Base-by-base conservation (phyloP, 2,113 vertebrate species). In the Labeo rohita region DNA sequence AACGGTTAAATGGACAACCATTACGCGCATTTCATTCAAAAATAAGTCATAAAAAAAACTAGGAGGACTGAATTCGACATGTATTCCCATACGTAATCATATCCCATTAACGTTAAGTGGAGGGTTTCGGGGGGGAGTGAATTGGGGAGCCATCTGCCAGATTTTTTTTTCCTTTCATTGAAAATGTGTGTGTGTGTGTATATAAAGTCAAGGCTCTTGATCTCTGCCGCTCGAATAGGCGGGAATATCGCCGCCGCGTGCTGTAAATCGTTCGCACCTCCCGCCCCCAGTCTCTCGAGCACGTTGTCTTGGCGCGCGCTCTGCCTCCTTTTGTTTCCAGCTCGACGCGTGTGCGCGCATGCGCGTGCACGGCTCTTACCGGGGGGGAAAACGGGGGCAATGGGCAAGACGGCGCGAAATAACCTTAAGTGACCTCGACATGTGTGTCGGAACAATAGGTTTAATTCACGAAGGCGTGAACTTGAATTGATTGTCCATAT, bases 281-380 rank as follows among this genome's bases (percentile, higher is more conserved):
- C 34, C 84, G 77, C 78, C 84, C 74, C 75, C 79, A 65, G 80
- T 84, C 61, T 80, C 79, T 11, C 13, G 86, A 49, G 87, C 78
- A 84, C 56, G 84, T 72, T 83, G 16, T 23, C 45, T 56, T 23
- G 23, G 61, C 23, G 77, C 63, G 85, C 70, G 68, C 83, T 16
- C 76, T 36, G 36, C 36, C 80, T 88, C 90, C 87, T 88, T 89
- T 90, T 89, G 87, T 88, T 81, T 82, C 73, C 28, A 76, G 75
- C 39, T 56, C 16, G 47, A 45, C 54, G 84, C 45, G 76, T 85
- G 84, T 61, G 84, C 87, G 86, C 89, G 76, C 65, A 70, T 54
- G 80, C 65, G 80, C 65, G 45, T 39, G 15, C 63, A 34, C 63
- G 63, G 2, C 2, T 6, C 0, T 3, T 5, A 23, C 50, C 3